Conservation (phyloP, 2,797 vertebrate species). For the Vultur gryphus region DNA sequence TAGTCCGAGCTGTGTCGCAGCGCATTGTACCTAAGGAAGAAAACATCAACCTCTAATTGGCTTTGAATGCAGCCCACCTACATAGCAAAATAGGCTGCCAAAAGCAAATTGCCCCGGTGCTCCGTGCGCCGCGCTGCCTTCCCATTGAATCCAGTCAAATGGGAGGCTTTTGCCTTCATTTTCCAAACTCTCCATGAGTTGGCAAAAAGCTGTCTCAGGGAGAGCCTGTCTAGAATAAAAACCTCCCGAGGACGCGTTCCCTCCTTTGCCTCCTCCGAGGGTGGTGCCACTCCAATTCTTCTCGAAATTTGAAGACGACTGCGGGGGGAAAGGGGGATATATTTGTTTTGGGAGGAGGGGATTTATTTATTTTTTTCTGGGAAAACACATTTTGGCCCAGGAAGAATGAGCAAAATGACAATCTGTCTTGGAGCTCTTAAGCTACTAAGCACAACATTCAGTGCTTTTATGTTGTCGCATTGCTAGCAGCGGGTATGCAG, state of each 20-base stretch:
- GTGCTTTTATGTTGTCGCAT: not conserved
- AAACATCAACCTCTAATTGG: conserved; percentile 34
- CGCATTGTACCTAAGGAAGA: conserved; percentile 27
- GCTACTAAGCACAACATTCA: conserved; percentile 9
- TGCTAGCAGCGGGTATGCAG: conserved; percentile 17
- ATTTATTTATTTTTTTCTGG: not conserved
- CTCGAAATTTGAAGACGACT: not conserved
- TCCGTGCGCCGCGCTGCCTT: not conserved
- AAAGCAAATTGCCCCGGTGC: conserved; percentile 43
- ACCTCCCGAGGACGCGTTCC: not conserved
- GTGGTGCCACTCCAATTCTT: not conserved
- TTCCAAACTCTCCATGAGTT: conserved; percentile 39
- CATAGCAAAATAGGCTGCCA: conserved; percentile 51
- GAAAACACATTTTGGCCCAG: conserved; percentile 19
- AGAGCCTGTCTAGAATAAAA: conserved; percentile 28
- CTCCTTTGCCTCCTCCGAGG: not conserved
- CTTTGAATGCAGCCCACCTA: conserved; percentile 48
- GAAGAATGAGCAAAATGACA: conserved; percentile 26
- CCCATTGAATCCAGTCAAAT: conserved; percentile 29
- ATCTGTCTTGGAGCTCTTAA: conserved; percentile 36
- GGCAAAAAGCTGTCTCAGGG: conserved; percentile 16
- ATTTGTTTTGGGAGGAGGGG: conserved; percentile 11
- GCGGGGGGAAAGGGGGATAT: not conserved
- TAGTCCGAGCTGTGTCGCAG: not conserved
- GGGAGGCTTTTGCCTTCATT: conserved; percentile 37